phyloP scores from a whole-genome alignment of 2,113 vertebrate species.

The Fregetta grallaria region DNA sequence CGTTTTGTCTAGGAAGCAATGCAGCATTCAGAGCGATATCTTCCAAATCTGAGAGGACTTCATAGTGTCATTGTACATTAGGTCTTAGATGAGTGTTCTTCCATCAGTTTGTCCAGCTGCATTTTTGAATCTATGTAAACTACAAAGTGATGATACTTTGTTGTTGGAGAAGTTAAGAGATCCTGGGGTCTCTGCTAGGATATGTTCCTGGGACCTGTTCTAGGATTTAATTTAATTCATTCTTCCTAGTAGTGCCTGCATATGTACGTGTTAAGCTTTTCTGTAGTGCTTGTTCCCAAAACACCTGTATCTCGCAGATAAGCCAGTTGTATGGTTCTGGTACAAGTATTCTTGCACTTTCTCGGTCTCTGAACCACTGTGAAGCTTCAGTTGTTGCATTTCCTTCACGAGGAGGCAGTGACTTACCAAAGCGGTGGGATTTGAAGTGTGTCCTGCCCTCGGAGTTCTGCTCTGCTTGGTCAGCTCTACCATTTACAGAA shows the following conservation, averaged over 20 bases:
- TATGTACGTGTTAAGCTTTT: not conserved
- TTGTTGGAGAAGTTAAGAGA: not conserved
- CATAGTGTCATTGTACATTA: not conserved
- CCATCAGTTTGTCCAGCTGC: not conserved
- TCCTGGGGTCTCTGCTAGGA: not conserved
- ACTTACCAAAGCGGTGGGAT: not conserved
- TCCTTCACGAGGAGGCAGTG: not conserved
- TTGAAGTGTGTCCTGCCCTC: not conserved
- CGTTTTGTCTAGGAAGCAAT: not conserved
- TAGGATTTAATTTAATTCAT: not conserved
- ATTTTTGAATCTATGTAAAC: not conserved
- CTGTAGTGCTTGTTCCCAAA: not conserved
- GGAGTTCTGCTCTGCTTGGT: not conserved
- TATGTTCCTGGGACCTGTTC: not conserved
- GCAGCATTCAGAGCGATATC: not conserved
- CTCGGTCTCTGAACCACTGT: not conserved
- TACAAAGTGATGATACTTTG: not conserved
- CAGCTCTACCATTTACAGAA: not conserved
- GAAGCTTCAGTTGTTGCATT: not conserved
- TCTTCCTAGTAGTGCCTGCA: not conserved
- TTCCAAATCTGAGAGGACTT: not conserved
- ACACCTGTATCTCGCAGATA: not conserved
- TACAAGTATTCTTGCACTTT: not conserved
- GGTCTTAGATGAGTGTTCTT: not conserved
- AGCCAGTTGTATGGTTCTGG: not conserved